Base-by-base conservation (phyloP, 2,113 vertebrate genomes). In the Pyrgilauda ruficollis region DNA sequence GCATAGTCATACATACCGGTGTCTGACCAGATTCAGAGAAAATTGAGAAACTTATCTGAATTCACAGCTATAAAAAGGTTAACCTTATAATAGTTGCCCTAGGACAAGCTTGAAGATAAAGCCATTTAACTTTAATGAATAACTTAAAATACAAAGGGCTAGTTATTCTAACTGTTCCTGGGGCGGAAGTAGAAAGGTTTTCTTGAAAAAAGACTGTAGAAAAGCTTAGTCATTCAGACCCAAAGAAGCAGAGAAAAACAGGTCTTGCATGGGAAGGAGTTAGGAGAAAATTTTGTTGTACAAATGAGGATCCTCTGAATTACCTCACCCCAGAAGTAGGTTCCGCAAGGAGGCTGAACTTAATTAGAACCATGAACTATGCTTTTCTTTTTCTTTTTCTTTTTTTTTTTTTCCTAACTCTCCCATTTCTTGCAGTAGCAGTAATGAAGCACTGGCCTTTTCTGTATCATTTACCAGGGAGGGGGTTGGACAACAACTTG, bases 91-190 rank as follows among this genome's bases (percentile, higher is more conserved):
- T 58, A 87, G 80, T 93, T 95, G 92, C 93, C 90, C 47, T 88
- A 93, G 94, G 94, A 90, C 61, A 95, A 87, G 55, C 52, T 86
- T 90, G 85, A 90, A 84, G 79, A 90, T 82, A 95, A 94, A 94
- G 64, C 75, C 88, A 67, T 94, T 95, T 96, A 83, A 90, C 82
- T 95, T 80, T 93, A 96, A 96, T 96, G 92, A 95, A 86, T 96
- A 97, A 91, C 85, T 93, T 87, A 75, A 95, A 95, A 89, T 94
- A 93, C 79, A 93, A 92, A 91, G 49, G 49, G 33, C 64, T 95
- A 67, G 68, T 92, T 92, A 92, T 84, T 86, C 83, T 68, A 84
- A 9, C 55, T 31, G 30, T 81, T 95, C 80, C 33, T 81, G 84
- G 68, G 43, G 63, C 0, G 0, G 80, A 89, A 95, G 33, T 22